Base-by-base conservation (phyloP, 2,888 invertebrate genomes). In the Spilarctia lutea region DNA sequence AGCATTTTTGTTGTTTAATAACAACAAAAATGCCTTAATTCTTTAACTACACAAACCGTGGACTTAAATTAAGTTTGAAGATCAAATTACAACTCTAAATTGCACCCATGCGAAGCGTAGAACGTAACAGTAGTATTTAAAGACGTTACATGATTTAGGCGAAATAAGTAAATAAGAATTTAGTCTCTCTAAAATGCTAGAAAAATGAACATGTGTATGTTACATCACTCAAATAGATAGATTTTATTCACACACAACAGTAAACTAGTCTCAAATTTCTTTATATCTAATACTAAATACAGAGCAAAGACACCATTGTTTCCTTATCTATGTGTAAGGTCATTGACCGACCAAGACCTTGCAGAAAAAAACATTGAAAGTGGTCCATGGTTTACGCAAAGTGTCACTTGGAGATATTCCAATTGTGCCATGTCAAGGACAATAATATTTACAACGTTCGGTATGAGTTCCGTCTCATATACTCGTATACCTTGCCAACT, bases 341-440 rank as follows among this genome's bases (percentile, higher is more conserved):
- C 71, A 68, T 18, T 73, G 73, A 13, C 67, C 71, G 73, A 20
- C 73, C 76, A 16, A 68, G 68, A 73, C 76, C 65, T 76, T 76
- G 73, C 16, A 45, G 4, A 65, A 68, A 71, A n/a, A 68, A 65
- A 13, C 39, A 45, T 27, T 52, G 16, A 52, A 73, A 73, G 39
- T 73, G 68, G 48, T 71, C 71, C 65, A 76, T 73, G 65, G 67
- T 68, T 65, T 65, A 68, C 33, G 20, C 35, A 48, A 63, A 65
- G 68, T 73, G 48, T 52, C 76, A 79, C 67, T 83, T 83, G 83
- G 85, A 76, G 63, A 65, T 78, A 73, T 76, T 83, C 83, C 83
- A 83, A 79, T 65, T 24, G 35, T 68, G 78, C 30, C 79, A 24
- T 71, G 83, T 71, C 83, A 84, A 83, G 85, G 83, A 69, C 83